These are phyloP conservation scores for Euplagia quadripunctaria DNA, from an alignment of 2,888 invertebrate species.

Conservation along the genomic window DNA sequence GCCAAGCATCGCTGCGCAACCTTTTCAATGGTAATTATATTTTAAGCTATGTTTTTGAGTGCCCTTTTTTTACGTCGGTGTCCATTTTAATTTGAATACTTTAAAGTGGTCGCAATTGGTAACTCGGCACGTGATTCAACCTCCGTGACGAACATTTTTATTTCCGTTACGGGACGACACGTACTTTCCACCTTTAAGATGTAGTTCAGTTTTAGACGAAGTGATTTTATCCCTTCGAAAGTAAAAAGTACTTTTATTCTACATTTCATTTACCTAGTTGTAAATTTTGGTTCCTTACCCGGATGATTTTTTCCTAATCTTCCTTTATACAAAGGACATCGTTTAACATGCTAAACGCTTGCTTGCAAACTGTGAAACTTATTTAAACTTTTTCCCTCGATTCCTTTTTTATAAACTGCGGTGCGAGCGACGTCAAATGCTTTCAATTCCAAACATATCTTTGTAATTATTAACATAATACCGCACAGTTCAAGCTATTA, in stretches of 20 bases:
- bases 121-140: conserved; percentile 20
- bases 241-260: neutral
- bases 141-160: conserved; percentile 23
- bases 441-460: neutral
- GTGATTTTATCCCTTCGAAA: conserved; percentile 14
- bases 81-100: conserved; percentile 25
- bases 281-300: neutral
- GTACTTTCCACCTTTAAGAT: conserved; percentile 13
- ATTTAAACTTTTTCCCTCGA: neutral
- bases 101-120: conserved; percentile 23
- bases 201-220: conserved; percentile 10
- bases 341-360: neutral
- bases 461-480: neutral
- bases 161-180: conserved; percentile 8
- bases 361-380: neutral
- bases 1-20: conserved; percentile 11
- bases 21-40: conserved; percentile 20
- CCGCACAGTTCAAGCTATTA: too few relatives aligned
- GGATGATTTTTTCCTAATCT: neutral
- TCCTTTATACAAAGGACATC: neutral
- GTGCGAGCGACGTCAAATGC: neutral
- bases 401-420: neutral
- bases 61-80: conserved; percentile 15
- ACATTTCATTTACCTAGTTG: neutral
- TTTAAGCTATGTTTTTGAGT: conserved; percentile 12